Evolutionary conservation across 1,140 invertebrate species (phyloP).

Genomic region (Archivesica marissinica): DNA sequence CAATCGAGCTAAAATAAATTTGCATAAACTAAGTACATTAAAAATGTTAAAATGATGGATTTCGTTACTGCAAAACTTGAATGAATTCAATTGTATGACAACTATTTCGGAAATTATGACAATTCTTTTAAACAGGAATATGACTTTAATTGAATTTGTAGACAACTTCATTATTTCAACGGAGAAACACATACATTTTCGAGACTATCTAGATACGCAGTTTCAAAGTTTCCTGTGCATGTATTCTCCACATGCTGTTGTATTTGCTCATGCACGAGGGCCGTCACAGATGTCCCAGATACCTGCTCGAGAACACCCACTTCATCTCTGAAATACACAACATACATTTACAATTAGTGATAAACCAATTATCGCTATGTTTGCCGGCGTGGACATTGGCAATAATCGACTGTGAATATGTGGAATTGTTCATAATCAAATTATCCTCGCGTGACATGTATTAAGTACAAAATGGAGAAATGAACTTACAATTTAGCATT

Average conservation of each 20-base stretch:
- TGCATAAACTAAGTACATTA: too few relatives aligned
- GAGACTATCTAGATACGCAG: constrained; percentile 89
- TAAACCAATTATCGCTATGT: too few relatives aligned
- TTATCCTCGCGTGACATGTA: too few relatives aligned
- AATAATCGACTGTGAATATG: background rate
- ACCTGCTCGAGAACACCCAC: constrained; percentile 91
- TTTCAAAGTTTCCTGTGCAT: constrained; percentile 93
- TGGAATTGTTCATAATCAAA: background rate
- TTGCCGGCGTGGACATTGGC: too few relatives aligned
- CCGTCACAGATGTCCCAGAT: constrained; percentile 91
- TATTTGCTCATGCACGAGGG: constrained; percentile 92
- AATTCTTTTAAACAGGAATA: too few relatives aligned
- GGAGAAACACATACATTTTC: constrained; percentile 86
- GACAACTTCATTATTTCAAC: background rate
- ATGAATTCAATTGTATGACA: background rate
- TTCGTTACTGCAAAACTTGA: background rate
- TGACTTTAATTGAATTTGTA: too few relatives aligned
- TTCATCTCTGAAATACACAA: constrained; percentile 85
- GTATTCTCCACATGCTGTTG: constrained; percentile 91
- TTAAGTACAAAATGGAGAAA: too few relatives aligned
- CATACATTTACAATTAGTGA: background rate
- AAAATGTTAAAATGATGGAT: too few relatives aligned
- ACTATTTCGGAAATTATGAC: too few relatives aligned
- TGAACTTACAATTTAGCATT: constrained; percentile 87
- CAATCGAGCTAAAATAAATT: too few relatives aligned